Base-by-base conservation (phyloP, 2,113 vertebrate species). In the Tylochromis polylepis region DNA sequence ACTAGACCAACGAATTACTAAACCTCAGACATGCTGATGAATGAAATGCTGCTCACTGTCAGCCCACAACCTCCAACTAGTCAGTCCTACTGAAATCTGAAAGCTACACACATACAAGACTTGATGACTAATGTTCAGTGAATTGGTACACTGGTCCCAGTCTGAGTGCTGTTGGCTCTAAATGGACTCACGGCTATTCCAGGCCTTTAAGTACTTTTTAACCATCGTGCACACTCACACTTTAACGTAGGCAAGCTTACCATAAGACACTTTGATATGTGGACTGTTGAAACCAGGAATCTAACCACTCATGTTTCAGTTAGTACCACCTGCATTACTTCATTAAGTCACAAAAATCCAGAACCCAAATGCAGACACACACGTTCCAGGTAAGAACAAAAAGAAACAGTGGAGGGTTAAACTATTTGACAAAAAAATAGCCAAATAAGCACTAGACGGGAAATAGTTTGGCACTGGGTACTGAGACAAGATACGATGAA, bases 51-150 rank as follows among this genome's bases (percentile, higher is more conserved):
- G n/a, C 18, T 38, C 31, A n/a, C 60, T n/a, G 31, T 18, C 1
- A 34, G 34, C 34, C 7, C 34, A 34, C 34, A 34, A 34, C 34
- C 34, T 34, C 34, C 34, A 34, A 34, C 34, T 34, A 34, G 34
- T 34, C 34, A 60, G 27, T 31, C 58, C 8, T 60, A 31, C 29
- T 60, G 27, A 60, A 6, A 38, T 65, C 60, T 65, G 60, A 38
- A 65, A 36, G 0, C 6, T 12, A 1, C 60, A 12, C 60, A 65
- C 2, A 12, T 65, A 1, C 31, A 65, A 36, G 60, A 0, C 0
- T n/a, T n/a, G 18, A 38, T 65, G n/a, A 65, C 36, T 65, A 36
- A 65, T n/a, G 60, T 65, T 65, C 31, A 36, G 18, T 65, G 60
- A n/a, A n/a, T 12, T 65, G 31, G 59, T 62, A 24, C 59, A 62